Evolutionary conservation across 2,888 invertebrate genomes (phyloP).

Genomic region (Morinoia aosen): DNA sequence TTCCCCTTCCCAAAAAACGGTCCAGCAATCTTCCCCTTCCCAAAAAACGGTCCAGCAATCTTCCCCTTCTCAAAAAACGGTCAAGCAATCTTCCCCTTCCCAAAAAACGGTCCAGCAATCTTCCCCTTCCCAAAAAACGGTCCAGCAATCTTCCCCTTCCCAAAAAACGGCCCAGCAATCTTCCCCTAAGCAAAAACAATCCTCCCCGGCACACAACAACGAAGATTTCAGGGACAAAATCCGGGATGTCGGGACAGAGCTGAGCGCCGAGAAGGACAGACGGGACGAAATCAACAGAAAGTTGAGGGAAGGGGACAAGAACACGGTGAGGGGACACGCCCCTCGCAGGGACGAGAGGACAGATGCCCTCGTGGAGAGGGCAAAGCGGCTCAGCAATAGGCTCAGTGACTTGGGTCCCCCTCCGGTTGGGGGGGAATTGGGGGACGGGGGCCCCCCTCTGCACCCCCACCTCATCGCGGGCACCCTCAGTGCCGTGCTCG

Average conservation of each 20-base stretch:
- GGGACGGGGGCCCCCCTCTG: not conserved
- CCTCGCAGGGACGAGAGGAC: not conserved
- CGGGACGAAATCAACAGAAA: conserved; percentile 44
- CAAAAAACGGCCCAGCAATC: no score
- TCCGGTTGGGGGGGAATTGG: not conserved
- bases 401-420: not conserved
- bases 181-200: not conserved
- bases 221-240: not conserved
- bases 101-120: no score
- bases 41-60: no score
- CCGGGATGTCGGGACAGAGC: not conserved
- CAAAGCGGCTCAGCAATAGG: conserved; percentile 34
- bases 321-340: not conserved
- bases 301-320: conserved; percentile 25
- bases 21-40: no score
- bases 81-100: no score
- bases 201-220: not conserved
- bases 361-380: conserved; percentile 4
- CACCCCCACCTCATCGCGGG: not conserved
- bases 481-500: not conserved
- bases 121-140: not conserved
- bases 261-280: conserved; percentile 9
- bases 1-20: no score
- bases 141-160: no score
- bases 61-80: no score